Evolutionary conservation across 1,140 invertebrate genomes (phyloP).

Genomic region (Palaemon carinicauda): DNA sequence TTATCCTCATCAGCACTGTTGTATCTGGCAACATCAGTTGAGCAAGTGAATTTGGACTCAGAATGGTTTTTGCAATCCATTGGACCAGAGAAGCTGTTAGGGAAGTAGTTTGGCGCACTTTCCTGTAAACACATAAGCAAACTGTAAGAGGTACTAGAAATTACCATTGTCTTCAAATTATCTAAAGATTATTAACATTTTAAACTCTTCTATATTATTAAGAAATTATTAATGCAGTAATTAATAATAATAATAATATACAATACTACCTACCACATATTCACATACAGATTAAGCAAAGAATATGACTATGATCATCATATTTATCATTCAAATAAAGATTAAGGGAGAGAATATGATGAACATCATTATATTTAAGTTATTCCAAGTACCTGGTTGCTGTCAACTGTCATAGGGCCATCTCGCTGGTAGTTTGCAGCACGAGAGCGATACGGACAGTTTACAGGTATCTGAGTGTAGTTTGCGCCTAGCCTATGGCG

Average conservation of each 20-base stretch:
- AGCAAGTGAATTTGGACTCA: conserved; percentile 63
- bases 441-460: conserved; percentile 79
- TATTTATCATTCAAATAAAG: no score
- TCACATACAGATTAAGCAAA: no score
- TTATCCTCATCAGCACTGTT: conserved; percentile 90
- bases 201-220: no score
- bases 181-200: no score
- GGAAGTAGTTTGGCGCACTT: conserved; percentile 92
- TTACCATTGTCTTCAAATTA: no score
- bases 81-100: conserved; percentile 83
- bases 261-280: no score
- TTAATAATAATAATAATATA: no score
- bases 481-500: conserved; percentile 92
- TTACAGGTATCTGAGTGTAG: conserved; percentile 93
- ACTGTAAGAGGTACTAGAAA: background rate
- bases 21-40: conserved; percentile 73
- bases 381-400: conserved; percentile 62
- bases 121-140: conserved; percentile 70
- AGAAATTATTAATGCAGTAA: no score
- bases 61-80: conserved; percentile 61
- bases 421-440: conserved; percentile 87
- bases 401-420: conserved; percentile 73
- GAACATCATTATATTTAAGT: conserved; percentile 28
- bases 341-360: no score
- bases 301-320: no score